Conservation (phyloP, 1,140 invertebrate species). For the Heliconius himera region DNA sequence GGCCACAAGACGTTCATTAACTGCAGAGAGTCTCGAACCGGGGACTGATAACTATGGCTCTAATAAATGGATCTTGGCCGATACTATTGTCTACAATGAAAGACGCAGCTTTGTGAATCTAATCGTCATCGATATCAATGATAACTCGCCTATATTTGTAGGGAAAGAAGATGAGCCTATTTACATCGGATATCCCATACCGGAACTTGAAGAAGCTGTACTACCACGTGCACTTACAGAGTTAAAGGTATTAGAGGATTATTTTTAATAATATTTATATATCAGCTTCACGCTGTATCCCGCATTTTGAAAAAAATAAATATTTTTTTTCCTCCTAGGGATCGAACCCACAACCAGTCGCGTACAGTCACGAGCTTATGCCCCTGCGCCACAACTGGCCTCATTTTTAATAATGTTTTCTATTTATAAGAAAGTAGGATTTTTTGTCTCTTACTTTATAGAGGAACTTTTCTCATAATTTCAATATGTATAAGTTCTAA, state of each 20-base stretch:
- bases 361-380: too few relatives aligned
- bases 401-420: too few relatives aligned
- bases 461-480: too few relatives aligned
- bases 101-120: constrained; percentile 71
- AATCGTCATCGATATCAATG: constrained; percentile 80
- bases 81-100: constrained; percentile 62
- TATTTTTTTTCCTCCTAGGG: too few relatives aligned
- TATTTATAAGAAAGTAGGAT: too few relatives aligned
- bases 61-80: constrained; percentile 69
- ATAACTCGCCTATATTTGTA: constrained; percentile 75
- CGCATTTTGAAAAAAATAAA: too few relatives aligned
- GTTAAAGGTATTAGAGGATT: constrained; percentile 61
- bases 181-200: constrained; percentile 73
- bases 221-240: constrained; percentile 68
- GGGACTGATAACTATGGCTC: constrained; percentile 63
- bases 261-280: background rate
- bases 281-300: too few relatives aligned
- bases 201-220: constrained; percentile 63
- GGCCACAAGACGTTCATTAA: constrained; percentile 53
- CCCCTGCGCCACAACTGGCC: too few relatives aligned
- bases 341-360: too few relatives aligned
- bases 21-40: constrained; percentile 37
- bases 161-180: constrained; percentile 64
- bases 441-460: too few relatives aligned
- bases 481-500: too few relatives aligned